phyloP scores from a whole-genome alignment of 2,113 vertebrate genomes.

The Apistogramma diplotaenia region DNA sequence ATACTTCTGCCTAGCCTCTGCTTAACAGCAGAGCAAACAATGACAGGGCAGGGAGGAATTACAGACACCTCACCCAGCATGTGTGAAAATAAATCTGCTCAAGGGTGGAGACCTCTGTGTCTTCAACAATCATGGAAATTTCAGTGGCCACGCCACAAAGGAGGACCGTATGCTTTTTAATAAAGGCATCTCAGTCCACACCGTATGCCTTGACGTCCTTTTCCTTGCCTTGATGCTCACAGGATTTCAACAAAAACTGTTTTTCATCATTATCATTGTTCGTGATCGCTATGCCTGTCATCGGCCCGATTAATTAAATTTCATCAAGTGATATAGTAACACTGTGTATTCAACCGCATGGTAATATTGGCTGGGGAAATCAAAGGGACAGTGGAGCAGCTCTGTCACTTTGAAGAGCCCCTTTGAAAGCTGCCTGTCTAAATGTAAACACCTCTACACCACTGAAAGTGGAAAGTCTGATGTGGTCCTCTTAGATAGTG shows the following conservation, averaged over 20 bases:
- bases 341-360: constrained; percentile 35
- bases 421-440: constrained; percentile 55
- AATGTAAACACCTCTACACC: constrained; percentile 59
- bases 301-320: constrained; percentile 47
- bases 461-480: constrained; percentile 71
- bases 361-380: constrained; percentile 49
- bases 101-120: constrained; percentile 75
- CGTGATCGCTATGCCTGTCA: constrained; percentile 22
- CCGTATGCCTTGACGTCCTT: constrained; percentile 36
- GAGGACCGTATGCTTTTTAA: constrained; percentile 55
- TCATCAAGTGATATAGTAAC: constrained; percentile 41
- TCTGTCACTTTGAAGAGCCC: constrained; percentile 42
- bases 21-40: constrained; percentile 78
- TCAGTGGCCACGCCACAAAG: constrained; percentile 61
- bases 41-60: constrained; percentile 76
- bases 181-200: constrained; percentile 66
- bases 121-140: constrained; percentile 76
- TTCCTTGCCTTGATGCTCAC: constrained; percentile 37
- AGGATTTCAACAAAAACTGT: constrained; percentile 34
- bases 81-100: constrained; percentile 81
- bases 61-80: constrained; percentile 79
- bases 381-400: constrained; percentile 41
- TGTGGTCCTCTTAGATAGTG: constrained; percentile 45
- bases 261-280: constrained; percentile 51
- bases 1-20: constrained; percentile 63